phyloP scores from a whole-genome alignment of 2,113 vertebrate species.

The Vidua macroura region DNA sequence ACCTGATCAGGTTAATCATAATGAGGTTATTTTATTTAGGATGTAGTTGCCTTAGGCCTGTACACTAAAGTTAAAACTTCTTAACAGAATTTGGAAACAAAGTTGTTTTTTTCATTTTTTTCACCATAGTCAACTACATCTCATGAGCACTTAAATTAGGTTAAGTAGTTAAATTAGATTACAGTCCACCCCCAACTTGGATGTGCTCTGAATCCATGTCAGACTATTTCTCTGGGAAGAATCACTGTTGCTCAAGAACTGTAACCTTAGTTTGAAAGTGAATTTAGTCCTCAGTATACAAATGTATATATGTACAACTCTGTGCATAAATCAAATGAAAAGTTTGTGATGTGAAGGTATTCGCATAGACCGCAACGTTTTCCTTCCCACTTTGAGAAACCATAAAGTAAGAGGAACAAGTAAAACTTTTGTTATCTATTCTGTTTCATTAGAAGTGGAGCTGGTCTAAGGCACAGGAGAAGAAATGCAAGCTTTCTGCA shows the following conservation, averaged over 20 bases:
- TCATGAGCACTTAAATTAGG: slow-evolving; percentile 29
- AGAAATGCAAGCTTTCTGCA: background rate
- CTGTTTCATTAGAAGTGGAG: background rate
- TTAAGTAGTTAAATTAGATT: slow-evolving; percentile 49
- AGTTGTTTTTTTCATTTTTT: slow-evolving; percentile 12
- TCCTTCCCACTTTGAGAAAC: background rate
- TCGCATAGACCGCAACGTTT: background rate
- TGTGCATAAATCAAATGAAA: background rate
- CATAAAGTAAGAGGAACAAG: background rate
- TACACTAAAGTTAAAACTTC: background rate
- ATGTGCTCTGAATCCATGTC: background rate
- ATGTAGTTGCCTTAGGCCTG: background rate
- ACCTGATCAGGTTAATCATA: background rate
- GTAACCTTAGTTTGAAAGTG: background rate
- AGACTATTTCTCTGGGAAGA: background rate
- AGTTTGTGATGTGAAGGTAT: background rate
- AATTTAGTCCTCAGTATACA: background rate
- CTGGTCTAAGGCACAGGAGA: background rate
- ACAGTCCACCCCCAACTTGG: background rate
- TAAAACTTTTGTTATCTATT: background rate
- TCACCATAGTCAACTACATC: background rate
- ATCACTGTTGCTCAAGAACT: background rate
- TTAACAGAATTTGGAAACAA: slow-evolving; percentile 34
- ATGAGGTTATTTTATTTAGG: background rate
- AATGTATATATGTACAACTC: background rate